phyloP scores from a whole-genome alignment of 2,797 vertebrate genomes.

The Dipus sagitta region DNA sequence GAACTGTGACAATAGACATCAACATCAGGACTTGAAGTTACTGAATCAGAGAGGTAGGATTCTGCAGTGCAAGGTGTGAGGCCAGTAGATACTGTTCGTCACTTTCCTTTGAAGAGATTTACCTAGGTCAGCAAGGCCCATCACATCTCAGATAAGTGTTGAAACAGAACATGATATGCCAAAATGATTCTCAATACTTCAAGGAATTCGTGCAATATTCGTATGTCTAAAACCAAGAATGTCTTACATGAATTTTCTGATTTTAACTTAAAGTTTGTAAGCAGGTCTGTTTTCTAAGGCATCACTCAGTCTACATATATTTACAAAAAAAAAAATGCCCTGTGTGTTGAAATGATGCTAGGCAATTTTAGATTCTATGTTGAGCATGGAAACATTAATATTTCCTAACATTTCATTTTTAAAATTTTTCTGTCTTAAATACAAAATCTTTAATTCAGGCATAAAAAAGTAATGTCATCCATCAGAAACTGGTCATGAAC shows the following conservation, averaged over 20 bases:
- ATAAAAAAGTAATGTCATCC: background rate
- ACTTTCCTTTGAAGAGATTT: background rate
- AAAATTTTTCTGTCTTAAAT: background rate
- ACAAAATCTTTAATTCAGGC: background rate
- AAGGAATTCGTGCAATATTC: background rate
- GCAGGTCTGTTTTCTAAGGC: background rate
- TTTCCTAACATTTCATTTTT: constrained; percentile 10
- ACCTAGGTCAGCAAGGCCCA: background rate
- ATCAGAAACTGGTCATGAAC: background rate
- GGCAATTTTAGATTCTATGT: background rate
- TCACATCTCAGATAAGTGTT: background rate
- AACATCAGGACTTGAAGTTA: background rate
- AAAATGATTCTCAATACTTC: background rate
- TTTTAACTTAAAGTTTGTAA: background rate
- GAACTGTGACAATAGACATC: background rate
- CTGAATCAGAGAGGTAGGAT: background rate
- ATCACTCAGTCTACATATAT: background rate
- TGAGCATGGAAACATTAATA: background rate
- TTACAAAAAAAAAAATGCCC: background rate
- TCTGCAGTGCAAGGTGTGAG: background rate
- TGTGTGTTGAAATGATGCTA: background rate
- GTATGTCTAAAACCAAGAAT: constrained; percentile 5
- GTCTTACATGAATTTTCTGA: constrained; percentile 13
- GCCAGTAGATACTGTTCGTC: background rate
- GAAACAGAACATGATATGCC: background rate